Evolutionary conservation across 2,113 vertebrate species (phyloP), one percentile per base, ranked within the genome.

Genomic region (Nycticebus coucang): DNA sequence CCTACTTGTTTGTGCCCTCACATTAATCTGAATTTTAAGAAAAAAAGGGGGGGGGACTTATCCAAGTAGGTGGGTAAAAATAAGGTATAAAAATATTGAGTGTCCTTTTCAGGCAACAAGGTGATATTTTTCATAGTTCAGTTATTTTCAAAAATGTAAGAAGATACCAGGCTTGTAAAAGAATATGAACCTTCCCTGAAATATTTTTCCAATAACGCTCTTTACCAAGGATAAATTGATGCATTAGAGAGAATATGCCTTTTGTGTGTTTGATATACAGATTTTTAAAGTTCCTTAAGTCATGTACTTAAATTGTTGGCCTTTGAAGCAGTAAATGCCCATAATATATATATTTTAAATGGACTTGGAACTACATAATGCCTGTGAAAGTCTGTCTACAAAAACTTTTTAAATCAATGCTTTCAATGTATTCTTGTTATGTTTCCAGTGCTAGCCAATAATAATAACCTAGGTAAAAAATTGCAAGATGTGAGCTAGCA

Each of bases 101-200:
- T 84, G n/a, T 75, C 33, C 84, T 95, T 93, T 91, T 90, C 71
- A 87, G 50, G 37, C 50, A 22, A 21, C 2, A 68, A 69, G 22
- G 12, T 24, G 18, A 55, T 50, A 53, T 1, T 57, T 74, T 87
- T 35, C 14, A 59, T 79, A 69, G 78, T 62, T 79, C 11, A 24
- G 19, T 75, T n/a, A 91, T 62, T 72, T 95, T 84, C 13, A 93
- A 66, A 87, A 80, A 13, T 62, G 9, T 93, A 83, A 69, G 64
- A 85, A 30, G 22, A 74, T n/a, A 12, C 4, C n/a, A 64, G 21
- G 0, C n/a, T 87, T 79, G 17, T 55, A 78, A 53, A 91, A 55
- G 37, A 82, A n/a, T 80, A 33, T 35, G 30, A 45, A 60, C 14
- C 21, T 92, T 66, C 1, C 69, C 14, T 88, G 68, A 94, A 71